Evolutionary conservation across 2,888 invertebrate species (phyloP), one percentile per base, ranked within the genome.

Genomic region (Pollenia labialis): DNA sequence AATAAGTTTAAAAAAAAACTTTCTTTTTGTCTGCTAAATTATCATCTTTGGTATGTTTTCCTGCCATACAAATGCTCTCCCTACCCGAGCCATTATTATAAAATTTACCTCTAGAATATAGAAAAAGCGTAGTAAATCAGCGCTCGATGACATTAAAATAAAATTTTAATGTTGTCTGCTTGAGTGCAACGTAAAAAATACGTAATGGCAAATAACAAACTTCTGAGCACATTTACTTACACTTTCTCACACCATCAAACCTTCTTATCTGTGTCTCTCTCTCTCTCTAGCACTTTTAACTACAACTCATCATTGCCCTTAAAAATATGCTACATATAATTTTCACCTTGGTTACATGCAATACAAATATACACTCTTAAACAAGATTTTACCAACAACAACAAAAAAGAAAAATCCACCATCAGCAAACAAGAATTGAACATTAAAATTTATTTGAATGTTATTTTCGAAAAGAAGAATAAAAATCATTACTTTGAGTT

Each of bases 91-190:
- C 16, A 14, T 18, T 42, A 42, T 46, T 18, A n/a, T 8, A 58
- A 52, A 44, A 60, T 72, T 84, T 75, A 80, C 75, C 75, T 71
- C 81, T 81, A 76, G 68, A 75, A 62, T 69, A 68, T 87, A 84
- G 81, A 74, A 84, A 84, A 84, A 75, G 84, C 66, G 90, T 89
- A 90, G 92, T 92, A 92, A 92, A 92, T 92, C 92, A 92, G 89
- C 91, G 90, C 92, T 91, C 92, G 92, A 92, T 92, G 92, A 91
- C 92, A 92, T 92, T 92, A 92, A 92, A 91, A 92, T 92, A 91
- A 92, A 92, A 92, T 92, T 92, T 92, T 92, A 92, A 92, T 92
- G 91, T 88, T 88, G 58, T 72, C 71, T 83, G 76, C 68, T 80
- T 54, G 82, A 84, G 84, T 87, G 86, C 85, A 88, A 77, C 81